Evolutionary conservation across 2,797 vertebrate genomes (phyloP), one percentile per base, ranked within the genome.

Genomic region (Spondyliosoma cantharus): DNA sequence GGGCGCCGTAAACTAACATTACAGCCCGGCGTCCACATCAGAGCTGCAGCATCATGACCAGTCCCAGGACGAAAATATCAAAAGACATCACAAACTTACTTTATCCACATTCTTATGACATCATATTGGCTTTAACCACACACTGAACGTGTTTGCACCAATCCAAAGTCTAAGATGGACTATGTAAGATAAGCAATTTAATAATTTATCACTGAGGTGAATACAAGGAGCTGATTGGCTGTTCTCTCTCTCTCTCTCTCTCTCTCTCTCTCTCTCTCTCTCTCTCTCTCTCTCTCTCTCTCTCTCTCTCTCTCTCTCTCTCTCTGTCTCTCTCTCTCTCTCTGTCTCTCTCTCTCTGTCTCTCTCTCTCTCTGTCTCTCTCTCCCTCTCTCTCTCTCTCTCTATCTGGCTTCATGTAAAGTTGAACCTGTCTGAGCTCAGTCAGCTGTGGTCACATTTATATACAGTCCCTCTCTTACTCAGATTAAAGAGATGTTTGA

Each of bases 141-240:
- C 4, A 2, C 3, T 37, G 7, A 15, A 1, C 37, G 2, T 48
- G 14, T 16, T 64, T 56, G 22, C 8, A 65, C 25, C 19, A 42
- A 27, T 49, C 15, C n/a, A 54, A 80, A 56, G 43, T 16, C 16
- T 17, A 37, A 68, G 32, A 37, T 57, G 54, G 16, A 8, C 32
- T n/a, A 64, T 53, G 8, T 37, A 54, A 68, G 19, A 50, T 7
- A 48, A 54, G 77, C 53, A 7, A 65, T 72, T 85, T 1, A 81
- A 87, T 85, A 66, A 89, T 85, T 83, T 9, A 90, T 77, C 37
- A 54, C 19, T 54, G 16, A 67, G 71, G 60, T 75, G 75, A 63
- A 82, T 20, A 7, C 71, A 29, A 66, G 32, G 5, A 67, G 68
- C 86, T 85, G 84, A 91, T 92, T 90, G 87, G 86, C 63, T 56